phyloP scores from a whole-genome alignment of 1,140 invertebrate species.

The Sarcophaga peregrina region DNA sequence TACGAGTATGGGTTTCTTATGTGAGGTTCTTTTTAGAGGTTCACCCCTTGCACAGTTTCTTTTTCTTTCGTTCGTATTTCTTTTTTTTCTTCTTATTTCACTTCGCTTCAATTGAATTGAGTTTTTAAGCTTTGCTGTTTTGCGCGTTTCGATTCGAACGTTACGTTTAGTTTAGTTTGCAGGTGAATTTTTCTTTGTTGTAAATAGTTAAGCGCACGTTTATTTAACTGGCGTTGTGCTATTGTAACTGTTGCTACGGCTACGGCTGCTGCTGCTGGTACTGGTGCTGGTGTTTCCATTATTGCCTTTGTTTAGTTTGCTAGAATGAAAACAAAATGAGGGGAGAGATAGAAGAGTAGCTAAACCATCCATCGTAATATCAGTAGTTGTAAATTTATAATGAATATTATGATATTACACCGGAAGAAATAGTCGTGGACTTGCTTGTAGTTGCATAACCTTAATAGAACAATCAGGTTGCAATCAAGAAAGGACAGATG shows the following conservation, averaged over 20 bases:
- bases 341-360: constrained; percentile 8
- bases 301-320: too few species aligned
- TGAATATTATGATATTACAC: background rate
- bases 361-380: constrained; percentile 4
- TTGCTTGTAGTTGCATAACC: too few species aligned
- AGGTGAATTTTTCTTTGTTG: constrained; percentile 27
- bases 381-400: constrained; percentile 30
- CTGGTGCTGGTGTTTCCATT: background rate
- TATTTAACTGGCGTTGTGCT: background rate
- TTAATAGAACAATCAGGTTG: too few species aligned
- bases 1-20: background rate
- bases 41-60: constrained; percentile 26
- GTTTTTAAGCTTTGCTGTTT: background rate
- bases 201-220: constrained; percentile 6
- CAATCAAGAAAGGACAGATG: too few species aligned
- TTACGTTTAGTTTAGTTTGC: constrained; percentile 11
- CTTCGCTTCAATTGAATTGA: constrained; percentile 26
- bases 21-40: constrained; percentile 11
- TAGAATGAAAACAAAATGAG: background rate
- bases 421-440: background rate
- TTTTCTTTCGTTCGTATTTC: too few species aligned
- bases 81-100: too few species aligned
- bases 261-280: background rate
- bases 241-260: background rate
- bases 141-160: too few species aligned